These are phyloP conservation scores for Cotesia typhae DNA, from an alignment of 1,140 invertebrate species.

Conservation along the genomic window DNA sequence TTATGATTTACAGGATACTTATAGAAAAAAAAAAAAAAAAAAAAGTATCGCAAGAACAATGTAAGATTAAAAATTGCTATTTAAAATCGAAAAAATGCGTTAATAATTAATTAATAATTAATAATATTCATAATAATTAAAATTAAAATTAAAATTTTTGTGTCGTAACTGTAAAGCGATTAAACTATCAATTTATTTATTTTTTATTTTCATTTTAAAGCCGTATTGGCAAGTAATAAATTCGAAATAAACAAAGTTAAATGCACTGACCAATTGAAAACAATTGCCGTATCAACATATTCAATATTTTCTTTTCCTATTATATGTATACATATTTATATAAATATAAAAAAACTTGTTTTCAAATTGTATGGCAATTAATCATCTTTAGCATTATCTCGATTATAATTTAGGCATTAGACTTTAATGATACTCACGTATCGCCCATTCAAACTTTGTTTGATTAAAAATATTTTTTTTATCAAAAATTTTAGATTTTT, in stretches of 20 bases:
- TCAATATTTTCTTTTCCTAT: constrained; percentile 8
- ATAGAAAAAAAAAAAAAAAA: background rate
- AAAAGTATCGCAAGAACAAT: background rate
- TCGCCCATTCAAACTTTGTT: constrained; percentile 24
- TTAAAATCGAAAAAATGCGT: constrained; percentile 14
- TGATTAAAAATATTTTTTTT: constrained; percentile 9
- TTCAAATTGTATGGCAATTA: constrained; percentile 32
- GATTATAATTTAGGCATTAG: constrained; percentile 1
- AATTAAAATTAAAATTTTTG: constrained; percentile 30
- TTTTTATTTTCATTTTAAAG: constrained; percentile 25
- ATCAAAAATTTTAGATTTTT: background rate
- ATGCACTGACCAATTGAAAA: constrained; percentile 26
- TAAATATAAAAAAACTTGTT: too few species aligned
- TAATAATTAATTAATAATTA: constrained; percentile 33
- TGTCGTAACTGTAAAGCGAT: too few species aligned
- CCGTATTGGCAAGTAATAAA: constrained; percentile 25
- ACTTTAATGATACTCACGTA: background rate
- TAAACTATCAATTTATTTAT: constrained; percentile 19
- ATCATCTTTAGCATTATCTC: constrained; percentile 32
- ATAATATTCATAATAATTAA: constrained; percentile 41
- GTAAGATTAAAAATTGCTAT: background rate
- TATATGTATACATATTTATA: constrained; percentile 13
- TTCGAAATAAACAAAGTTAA: constrained; percentile 27
- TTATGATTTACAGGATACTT: background rate
- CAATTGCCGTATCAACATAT: constrained; percentile 22